Percentiles rank a stretch among this genome's conserved stretches.
phyloP scores from a whole-genome alignment of 2,113 vertebrate species.

The Felis chaus region DNA sequence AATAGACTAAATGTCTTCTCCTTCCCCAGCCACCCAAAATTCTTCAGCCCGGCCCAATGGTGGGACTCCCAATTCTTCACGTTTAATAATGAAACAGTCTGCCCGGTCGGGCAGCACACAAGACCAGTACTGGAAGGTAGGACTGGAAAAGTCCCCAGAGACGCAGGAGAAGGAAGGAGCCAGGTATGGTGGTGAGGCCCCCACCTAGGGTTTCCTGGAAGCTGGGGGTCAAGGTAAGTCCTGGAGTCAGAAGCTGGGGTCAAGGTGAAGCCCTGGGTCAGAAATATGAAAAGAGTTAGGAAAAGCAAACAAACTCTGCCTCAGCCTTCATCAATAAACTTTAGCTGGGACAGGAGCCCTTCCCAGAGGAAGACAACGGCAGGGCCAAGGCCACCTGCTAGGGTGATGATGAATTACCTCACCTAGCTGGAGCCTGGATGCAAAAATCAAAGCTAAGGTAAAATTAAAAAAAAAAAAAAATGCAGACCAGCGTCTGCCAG shows the following conservation, averaged over 20 bases:
- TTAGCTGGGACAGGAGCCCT: neutral
- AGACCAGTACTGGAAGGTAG: neutral
- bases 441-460: neutral
- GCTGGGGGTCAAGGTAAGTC: neutral
- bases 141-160: neutral
- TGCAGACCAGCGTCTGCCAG: neutral
- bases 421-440: neutral
- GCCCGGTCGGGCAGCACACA: neutral
- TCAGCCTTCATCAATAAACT: neutral
- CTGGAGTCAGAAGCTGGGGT: neutral
- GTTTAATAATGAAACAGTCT: neutral
- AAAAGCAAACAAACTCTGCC: neutral
- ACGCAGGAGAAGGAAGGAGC: neutral
- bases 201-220: neutral
- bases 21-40: neutral
- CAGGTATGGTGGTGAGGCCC: neutral
- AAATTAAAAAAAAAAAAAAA: neutral
- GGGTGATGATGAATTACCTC: neutral
- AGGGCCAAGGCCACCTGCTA: neutral
- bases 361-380: neutral
- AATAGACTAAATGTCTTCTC: constrained; percentile 51
- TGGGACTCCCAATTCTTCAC: neutral
- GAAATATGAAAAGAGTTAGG: neutral
- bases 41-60: neutral
- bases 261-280: neutral